A percentile compares a stretch with the other conserved stretches of the same genome.
Conservation (phyloP, 2,888 invertebrate genomes). For the Acanthosepion pharaonis region DNA sequence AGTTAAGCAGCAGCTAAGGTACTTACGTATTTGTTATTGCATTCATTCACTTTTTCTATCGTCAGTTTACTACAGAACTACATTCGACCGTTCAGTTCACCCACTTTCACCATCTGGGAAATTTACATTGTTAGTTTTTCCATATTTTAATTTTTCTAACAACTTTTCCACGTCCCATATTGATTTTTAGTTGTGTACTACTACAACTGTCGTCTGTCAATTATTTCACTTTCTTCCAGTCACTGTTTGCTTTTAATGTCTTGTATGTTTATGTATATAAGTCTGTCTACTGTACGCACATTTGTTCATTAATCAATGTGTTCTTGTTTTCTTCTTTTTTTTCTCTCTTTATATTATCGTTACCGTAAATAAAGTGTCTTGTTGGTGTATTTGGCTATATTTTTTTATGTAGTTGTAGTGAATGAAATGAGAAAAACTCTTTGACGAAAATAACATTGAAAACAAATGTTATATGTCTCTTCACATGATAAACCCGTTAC, state of each 20-base stretch:
- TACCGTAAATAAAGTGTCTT: too few species aligned
- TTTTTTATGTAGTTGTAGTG: too few species aligned
- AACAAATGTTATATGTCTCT: too few species aligned
- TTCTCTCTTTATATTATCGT: too few species aligned
- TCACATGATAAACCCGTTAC: not conserved
- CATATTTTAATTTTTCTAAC: not conserved
- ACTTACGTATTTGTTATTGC: not conserved
- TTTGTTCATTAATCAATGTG: not conserved
- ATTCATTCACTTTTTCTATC: not conserved
- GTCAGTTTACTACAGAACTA: not conserved
- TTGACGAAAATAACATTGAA: too few species aligned
- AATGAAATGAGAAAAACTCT: too few species aligned
- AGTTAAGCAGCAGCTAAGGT: slow-evolving; percentile 37
- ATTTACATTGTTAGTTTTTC: not conserved
- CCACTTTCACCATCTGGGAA: not conserved
- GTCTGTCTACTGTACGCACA: not conserved
- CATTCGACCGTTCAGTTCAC: not conserved
- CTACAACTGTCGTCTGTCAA: not conserved
- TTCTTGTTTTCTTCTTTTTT: not conserved
- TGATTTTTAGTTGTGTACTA: not conserved
- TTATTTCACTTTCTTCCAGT: not conserved
- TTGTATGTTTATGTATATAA: not conserved
- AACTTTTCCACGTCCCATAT: slow-evolving; percentile 33
- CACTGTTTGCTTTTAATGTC: not conserved
- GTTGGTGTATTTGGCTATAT: too few species aligned